phyloP scores from a whole-genome alignment of 2,888 invertebrate species.

The Parnassius apollo region DNA sequence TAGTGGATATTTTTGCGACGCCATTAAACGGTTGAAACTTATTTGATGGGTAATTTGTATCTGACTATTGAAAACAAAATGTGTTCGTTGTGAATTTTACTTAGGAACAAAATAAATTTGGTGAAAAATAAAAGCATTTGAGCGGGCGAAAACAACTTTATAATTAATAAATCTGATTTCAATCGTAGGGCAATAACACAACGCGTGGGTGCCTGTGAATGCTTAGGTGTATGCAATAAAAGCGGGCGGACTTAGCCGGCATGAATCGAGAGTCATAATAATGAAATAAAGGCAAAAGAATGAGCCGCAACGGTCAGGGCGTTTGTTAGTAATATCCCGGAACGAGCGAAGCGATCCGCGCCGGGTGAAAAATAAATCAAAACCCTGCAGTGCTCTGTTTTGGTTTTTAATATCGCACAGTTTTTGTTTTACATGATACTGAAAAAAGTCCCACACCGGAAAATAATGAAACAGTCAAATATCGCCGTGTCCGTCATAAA shows the following conservation, averaged over 20 bases:
- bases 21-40: no score
- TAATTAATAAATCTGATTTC: no score
- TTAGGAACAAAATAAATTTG: no score
- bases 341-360: conserved; percentile 29
- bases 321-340: conserved; percentile 33
- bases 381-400: conserved; percentile 8
- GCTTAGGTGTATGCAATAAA: conserved; percentile 39
- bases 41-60: no score
- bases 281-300: conserved; percentile 53
- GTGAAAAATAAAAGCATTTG: no score
- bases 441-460: conserved; percentile 4
- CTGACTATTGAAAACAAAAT: no score
- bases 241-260: conserved; percentile 44
- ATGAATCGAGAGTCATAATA: conserved; percentile 48
- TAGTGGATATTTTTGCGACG: no score
- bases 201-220: not conserved
- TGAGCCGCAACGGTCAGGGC: conserved; percentile 38
- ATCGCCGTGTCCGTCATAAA: no score
- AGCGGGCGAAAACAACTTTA: no score
- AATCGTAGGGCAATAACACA: no score
- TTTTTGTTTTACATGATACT: conserved; percentile 17
- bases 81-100: no score
- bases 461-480: not conserved
- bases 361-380: conserved; percentile 24
- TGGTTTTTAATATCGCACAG: conserved; percentile 24